phyloP scores from a whole-genome alignment of 2,113 vertebrate genomes.

The Tauraco erythrolophus region DNA sequence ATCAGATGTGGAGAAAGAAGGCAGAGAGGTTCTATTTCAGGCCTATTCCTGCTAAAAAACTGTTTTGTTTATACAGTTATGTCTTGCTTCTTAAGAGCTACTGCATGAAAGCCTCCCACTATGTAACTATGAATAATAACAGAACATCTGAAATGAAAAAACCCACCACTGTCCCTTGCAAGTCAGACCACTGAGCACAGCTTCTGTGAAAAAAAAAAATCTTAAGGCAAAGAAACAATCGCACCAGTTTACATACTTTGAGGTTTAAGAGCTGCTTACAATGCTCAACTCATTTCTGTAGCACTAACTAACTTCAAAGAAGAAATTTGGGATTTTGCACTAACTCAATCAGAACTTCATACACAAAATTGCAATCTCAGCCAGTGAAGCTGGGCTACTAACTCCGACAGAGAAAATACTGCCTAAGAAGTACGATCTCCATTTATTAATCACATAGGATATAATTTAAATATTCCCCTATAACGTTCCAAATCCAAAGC shows the following conservation, averaged over 20 bases:
- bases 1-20: background rate
- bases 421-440: background rate
- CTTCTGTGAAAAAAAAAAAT: accelerated
- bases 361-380: background rate
- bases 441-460: background rate
- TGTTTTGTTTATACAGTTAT: background rate
- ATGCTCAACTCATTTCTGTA: accelerated
- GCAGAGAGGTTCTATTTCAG: background rate
- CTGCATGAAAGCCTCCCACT: background rate
- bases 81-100: background rate
- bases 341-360: background rate
- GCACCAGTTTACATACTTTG: background rate
- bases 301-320: background rate
- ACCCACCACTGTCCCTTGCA: background rate
- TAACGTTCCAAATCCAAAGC: too few species aligned
- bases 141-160: background rate
- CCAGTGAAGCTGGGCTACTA: background rate
- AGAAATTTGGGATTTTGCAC: background rate
- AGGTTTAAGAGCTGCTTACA: background rate
- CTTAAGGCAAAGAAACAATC: background rate
- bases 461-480: background rate
- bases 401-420: background rate
- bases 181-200: accelerated
- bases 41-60: background rate
- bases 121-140: background rate